Evolutionary conservation across 2,797 vertebrate genomes (phyloP).

Genomic region (Vultur gryphus): DNA sequence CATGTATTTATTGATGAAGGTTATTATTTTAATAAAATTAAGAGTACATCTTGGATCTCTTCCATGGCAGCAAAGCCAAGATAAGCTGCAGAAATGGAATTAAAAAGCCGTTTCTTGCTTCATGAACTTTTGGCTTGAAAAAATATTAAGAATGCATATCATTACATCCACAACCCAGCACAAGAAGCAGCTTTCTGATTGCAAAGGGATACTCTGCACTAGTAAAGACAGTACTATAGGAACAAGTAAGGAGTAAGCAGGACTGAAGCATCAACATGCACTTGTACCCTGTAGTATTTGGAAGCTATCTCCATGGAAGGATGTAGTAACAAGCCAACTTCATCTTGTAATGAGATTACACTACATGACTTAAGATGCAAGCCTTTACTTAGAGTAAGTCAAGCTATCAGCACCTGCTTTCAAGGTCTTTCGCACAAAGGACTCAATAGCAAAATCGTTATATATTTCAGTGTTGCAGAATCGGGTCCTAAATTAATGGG

Average conservation of each 20-base stretch:
- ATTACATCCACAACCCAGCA: neutral
- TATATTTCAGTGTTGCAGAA: neutral
- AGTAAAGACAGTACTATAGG: neutral
- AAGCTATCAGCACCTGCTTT: neutral
- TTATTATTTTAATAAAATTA: constrained; percentile 39
- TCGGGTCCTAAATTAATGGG: neutral
- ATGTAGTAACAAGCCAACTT: neutral
- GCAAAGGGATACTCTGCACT: neutral
- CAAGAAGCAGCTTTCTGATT: neutral
- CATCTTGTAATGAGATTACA: neutral
- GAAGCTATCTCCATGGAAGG: neutral
- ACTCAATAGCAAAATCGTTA: neutral
- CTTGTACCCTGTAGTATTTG: neutral
- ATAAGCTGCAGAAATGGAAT: neutral
- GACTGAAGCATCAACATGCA: neutral
- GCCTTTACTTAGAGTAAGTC: neutral
- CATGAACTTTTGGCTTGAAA: neutral
- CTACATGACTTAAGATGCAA: neutral
- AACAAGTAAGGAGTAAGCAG: neutral
- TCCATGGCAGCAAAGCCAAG: neutral
- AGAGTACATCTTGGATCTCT: neutral
- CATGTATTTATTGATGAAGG: neutral
- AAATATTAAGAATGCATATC: neutral
- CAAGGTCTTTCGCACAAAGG: neutral
- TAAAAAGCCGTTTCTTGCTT: neutral